Base-by-base conservation (phyloP, 2,888 invertebrate species). In the Lutraria lutraria region DNA sequence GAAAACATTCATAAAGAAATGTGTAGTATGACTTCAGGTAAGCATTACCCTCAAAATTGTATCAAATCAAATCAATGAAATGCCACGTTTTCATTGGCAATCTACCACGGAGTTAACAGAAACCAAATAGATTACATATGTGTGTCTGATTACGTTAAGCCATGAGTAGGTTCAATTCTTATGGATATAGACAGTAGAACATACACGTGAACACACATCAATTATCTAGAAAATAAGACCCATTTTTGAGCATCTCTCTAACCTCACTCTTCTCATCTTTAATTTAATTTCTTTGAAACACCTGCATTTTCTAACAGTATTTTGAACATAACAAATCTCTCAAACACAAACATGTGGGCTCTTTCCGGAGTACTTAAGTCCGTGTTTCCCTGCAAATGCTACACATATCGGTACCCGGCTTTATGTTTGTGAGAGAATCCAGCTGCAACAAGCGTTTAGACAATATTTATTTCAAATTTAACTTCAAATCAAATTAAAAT, bases 41-140 rank as follows among this genome's bases (percentile, higher is more conserved):
- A 54, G 76, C 79, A 85, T 19, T n/a, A 53, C 85, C 43, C 85
- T 60, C 80, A 53, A 85, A 85, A 85, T 34, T 85, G 85, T 60
- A 79, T 56, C 25, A 60, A 60, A 80, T 79, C 60, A 16, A 85
- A 80, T 85, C 80, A 80, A 85, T 85, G 79, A 60, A 80, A 80
- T 85, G 43, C 80, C 56, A 56, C 34, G 25, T 31, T 19, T 34
- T 34, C 52, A 56, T 21, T 80, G 63, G n/a, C 63, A 68, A 68
- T 68, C 8, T 68, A 68, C 63, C 63, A n/a, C n/a, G n/a, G n/a
- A 25, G 63, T 68, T 68, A 10, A 68, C n/a, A 12, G 63, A 4
- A 68, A 68, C 25, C n/a, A 25, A 68, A 68, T n/a, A 4, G n/a
- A 4, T 25, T n/a, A 68, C 63, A 68, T 25, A 8, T 68, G 63